These are phyloP conservation scores for Macrosteles quadrilineatus DNA, from an alignment of 1,140 invertebrate species.

Conservation along the genomic window DNA sequence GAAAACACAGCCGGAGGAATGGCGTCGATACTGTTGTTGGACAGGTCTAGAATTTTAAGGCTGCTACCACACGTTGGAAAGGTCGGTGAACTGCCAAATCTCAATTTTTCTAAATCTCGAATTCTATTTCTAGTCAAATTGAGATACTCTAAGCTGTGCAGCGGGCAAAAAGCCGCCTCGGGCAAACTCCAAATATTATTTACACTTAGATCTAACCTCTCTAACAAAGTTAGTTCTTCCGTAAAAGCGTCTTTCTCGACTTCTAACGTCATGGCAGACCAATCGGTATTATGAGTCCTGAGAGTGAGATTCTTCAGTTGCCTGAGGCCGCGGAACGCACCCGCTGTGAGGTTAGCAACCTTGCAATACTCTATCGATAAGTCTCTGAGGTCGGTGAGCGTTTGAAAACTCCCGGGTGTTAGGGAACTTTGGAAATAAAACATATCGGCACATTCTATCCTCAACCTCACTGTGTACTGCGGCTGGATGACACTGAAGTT, in stretches of 20 bases:
- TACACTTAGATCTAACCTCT: slow-evolving; percentile 79
- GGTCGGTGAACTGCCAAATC: slow-evolving; percentile 61
- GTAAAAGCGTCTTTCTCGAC: slow-evolving; percentile 73
- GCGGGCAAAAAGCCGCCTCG: slow-evolving; percentile 76
- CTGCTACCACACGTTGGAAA: slow-evolving; percentile 71
- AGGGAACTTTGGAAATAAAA: slow-evolving; percentile 86
- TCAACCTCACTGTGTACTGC: slow-evolving; percentile 78
- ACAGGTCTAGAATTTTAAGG: slow-evolving; percentile 74
- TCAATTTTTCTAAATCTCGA: slow-evolving; percentile 73
- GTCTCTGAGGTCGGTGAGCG: slow-evolving; percentile 77
- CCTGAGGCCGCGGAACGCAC: slow-evolving; percentile 76
- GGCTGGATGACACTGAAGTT: slow-evolving; percentile 87
- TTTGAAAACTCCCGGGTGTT: slow-evolving; percentile 78
- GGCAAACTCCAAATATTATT: slow-evolving; percentile 88
- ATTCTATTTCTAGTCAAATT: slow-evolving; percentile 82
- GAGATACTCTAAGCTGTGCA: slow-evolving; percentile 72
- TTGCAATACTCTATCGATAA: slow-evolving; percentile 89
- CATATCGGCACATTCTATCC: slow-evolving; percentile 80
- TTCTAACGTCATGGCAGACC: slow-evolving; percentile 82
- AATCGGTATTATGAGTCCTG: slow-evolving; percentile 84
- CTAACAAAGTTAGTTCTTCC: slow-evolving; percentile 69
- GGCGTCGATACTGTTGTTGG: slow-evolving; percentile 79
- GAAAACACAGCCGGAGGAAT: slow-evolving; percentile 75
- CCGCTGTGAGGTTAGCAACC: slow-evolving; percentile 82
- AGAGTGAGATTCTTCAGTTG: slow-evolving; percentile 82